phyloP scores from a whole-genome alignment of 2,888 invertebrate genomes.

The Hetaerina titia region DNA sequence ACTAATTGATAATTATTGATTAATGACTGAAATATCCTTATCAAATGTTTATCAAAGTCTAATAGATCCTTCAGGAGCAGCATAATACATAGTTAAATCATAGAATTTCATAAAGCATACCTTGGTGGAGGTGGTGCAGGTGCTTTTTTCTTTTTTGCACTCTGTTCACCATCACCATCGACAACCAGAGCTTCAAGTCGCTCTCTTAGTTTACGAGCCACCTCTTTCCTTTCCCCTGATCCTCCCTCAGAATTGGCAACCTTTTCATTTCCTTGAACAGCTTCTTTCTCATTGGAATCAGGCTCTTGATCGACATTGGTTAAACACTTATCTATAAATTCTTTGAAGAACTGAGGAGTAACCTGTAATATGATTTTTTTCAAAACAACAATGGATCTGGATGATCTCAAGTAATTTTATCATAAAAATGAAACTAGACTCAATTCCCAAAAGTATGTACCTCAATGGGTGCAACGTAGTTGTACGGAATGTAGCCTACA shows the following conservation, averaged over 20 bases:
- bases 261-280: constrained; percentile 81
- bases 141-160: constrained; percentile 50
- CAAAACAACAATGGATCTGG: not conserved
- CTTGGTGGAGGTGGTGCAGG: constrained; percentile 52
- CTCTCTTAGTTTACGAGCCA: constrained; percentile 36
- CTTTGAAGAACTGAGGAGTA: constrained; percentile 85
- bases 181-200: constrained; percentile 29
- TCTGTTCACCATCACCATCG: constrained; percentile 13
- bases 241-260: constrained; percentile 76
- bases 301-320: constrained; percentile 77
- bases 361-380: constrained; percentile 77
- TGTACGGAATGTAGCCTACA: constrained; percentile 91
- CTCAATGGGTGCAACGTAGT: constrained; percentile 89
- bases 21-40: too few relatives aligned
- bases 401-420: not conserved
- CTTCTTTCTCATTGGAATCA: constrained; percentile 75
- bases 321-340: constrained; percentile 86
- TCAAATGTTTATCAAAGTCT: not conserved
- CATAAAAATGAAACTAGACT: not conserved
- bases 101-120: not conserved
- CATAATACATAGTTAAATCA: not conserved
- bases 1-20: not conserved
- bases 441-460: constrained; percentile 77
- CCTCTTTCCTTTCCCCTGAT: constrained; percentile 78
- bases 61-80: not conserved